phyloP scores from a whole-genome alignment of 2,888 invertebrate species.

The Euzetes globulus region DNA sequence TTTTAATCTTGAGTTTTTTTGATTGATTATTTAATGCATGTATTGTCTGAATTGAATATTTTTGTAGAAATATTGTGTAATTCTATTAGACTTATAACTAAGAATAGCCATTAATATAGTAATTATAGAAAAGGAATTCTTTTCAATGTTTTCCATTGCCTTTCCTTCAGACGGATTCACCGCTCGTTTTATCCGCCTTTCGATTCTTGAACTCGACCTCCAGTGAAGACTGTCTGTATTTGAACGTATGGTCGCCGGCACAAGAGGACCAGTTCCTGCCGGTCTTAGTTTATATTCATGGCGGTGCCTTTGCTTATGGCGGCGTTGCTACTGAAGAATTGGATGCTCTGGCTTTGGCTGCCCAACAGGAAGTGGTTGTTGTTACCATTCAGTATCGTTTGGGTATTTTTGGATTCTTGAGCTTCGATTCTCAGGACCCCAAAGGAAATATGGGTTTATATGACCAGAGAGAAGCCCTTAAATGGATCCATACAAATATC shows the following conservation, averaged over 20 bases:
- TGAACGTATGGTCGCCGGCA: constrained; percentile 9
- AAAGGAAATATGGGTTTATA: constrained; percentile 32
- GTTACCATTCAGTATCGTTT: constrained; percentile 87
- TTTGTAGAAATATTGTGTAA: too few relatives aligned
- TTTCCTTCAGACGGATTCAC: constrained; percentile 38
- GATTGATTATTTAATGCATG: too few relatives aligned
- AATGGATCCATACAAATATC: constrained; percentile 29
- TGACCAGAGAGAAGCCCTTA: constrained; percentile 24
- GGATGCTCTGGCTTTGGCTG: constrained; percentile 76
- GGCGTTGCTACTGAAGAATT: constrained; percentile 70
- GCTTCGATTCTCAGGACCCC: not conserved
- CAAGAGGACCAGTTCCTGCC: constrained; percentile 49
- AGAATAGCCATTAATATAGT: too few relatives aligned
- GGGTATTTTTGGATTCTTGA: constrained; percentile 63
- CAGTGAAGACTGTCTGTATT: constrained; percentile 24
- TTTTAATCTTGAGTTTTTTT: too few relatives aligned
- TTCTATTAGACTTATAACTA: too few relatives aligned
- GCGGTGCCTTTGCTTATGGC: constrained; percentile 82
- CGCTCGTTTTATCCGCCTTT: constrained; percentile 24
- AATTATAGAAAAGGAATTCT: too few relatives aligned
- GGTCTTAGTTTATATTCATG: constrained; percentile 91
- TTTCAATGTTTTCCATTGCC: too few relatives aligned
- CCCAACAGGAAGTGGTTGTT: constrained; percentile 81
- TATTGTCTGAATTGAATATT: too few relatives aligned
- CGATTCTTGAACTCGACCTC: constrained; percentile 14